phyloP scores from a whole-genome alignment of 2,888 invertebrate genomes.

The Acleris literana region DNA sequence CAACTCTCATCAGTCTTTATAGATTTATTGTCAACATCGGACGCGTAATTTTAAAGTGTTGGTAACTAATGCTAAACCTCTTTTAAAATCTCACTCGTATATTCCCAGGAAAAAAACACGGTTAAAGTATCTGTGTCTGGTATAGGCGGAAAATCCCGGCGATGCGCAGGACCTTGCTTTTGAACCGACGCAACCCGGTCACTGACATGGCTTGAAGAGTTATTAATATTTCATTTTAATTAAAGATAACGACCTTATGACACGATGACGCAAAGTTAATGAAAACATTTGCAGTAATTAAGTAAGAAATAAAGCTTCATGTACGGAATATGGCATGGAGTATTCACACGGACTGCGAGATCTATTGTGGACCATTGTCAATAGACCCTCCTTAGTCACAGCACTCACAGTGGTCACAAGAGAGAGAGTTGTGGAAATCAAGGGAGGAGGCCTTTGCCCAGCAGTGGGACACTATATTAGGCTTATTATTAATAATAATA shows the following conservation, averaged over 20 bases:
- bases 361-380: no score
- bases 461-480: no score
- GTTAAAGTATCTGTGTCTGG: not conserved
- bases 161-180: slow-evolving; percentile 15
- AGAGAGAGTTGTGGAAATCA: no score
- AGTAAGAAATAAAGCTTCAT: no score
- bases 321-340: no score
- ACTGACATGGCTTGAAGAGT: slow-evolving; percentile 4
- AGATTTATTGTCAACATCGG: slow-evolving; percentile 5
- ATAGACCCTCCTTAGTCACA: no score
- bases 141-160: slow-evolving; percentile 14
- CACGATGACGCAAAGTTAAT: not conserved
- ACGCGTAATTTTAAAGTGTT: slow-evolving; percentile 57
- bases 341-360: no score
- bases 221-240: slow-evolving; percentile 5
- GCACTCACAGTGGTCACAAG: no score
- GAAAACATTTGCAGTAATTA: not conserved
- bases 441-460: no score
- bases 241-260: slow-evolving; percentile 11
- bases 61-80: slow-evolving; percentile 60
- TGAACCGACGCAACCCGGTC: slow-evolving; percentile 15
- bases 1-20: not conserved
- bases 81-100: slow-evolving; percentile 36
- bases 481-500: no score
- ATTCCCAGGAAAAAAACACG: slow-evolving; percentile 2